Evolutionary conservation across 2,797 vertebrate genomes (phyloP).

Genomic region (Pseudopleuronectes americanus): DNA sequence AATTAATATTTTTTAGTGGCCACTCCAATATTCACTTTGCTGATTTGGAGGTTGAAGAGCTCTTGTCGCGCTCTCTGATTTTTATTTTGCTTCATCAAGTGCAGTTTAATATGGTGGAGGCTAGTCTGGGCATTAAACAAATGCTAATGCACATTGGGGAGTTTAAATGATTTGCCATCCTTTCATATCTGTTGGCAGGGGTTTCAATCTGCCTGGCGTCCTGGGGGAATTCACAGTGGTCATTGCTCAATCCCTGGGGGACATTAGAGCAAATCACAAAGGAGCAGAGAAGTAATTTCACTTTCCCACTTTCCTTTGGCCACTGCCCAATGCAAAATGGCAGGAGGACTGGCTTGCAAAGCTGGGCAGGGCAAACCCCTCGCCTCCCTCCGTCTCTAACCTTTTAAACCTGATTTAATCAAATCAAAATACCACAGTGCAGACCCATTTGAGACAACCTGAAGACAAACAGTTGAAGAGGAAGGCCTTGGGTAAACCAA

Average conservation of each 20-base stretch:
- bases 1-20: constrained; percentile 60
- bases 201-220: constrained; percentile 81
- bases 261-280: constrained; percentile 83
- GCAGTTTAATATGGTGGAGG: constrained; percentile 80
- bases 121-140: constrained; percentile 66
- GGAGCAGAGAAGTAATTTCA: constrained; percentile 72
- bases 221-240: constrained; percentile 79
- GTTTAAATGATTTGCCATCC: constrained; percentile 85
- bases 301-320: constrained; percentile 77
- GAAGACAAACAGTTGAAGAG: constrained; percentile 72
- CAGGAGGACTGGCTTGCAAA: constrained; percentile 41
- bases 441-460: constrained; percentile 64
- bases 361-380: constrained; percentile 41
- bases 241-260: constrained; percentile 81
- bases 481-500: constrained; percentile 64
- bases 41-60: constrained; percentile 66
- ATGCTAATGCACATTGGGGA: constrained; percentile 80
- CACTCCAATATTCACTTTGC: constrained; percentile 65
- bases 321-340: constrained; percentile 75
- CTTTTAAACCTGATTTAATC: constrained; percentile 77
- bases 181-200: constrained; percentile 84
- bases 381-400: constrained; percentile 58
- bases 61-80: constrained; percentile 65
- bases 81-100: constrained; percentile 77
- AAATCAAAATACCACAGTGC: constrained; percentile 72